A percentile compares a stretch with the other conserved stretches of the same genome.
Evolutionary conservation across 2,797 vertebrate species (phyloP).

Genomic region (Sebastes ruberrimus): DNA sequence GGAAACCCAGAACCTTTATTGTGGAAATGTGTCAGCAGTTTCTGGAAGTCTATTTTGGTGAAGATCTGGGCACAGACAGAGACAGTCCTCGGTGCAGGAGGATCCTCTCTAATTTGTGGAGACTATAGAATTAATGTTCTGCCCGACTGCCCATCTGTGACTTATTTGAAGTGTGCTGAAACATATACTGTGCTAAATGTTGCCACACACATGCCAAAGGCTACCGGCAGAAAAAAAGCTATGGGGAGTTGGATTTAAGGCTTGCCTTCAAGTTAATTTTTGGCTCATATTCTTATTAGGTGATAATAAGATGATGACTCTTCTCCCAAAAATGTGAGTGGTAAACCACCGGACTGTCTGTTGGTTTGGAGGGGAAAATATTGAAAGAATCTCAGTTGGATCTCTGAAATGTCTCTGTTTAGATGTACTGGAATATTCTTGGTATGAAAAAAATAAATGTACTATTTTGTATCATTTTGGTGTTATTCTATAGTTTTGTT

Average conservation of each 20-base stretch:
- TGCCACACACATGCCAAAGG: constrained; percentile 64
- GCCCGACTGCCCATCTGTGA: constrained; percentile 77
- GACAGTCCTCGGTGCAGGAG: constrained; percentile 51
- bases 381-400: constrained; percentile 28
- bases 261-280: constrained; percentile 65
- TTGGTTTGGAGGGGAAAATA: constrained; percentile 59
- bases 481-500: not conserved
- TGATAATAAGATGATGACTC: constrained; percentile 82
- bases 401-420: constrained; percentile 15
- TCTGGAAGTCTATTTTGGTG: constrained; percentile 59
- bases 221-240: constrained; percentile 45
- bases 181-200: constrained; percentile 69
- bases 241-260: constrained; percentile 62
- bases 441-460: not conserved
- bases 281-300: constrained; percentile 81
- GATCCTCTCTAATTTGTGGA: constrained; percentile 77
- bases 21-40: constrained; percentile 63
- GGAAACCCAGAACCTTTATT: constrained; percentile 45
- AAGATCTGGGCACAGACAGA: constrained; percentile 60
- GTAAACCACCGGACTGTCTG: constrained; percentile 72
- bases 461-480: not conserved
- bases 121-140: constrained; percentile 79
- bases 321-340: constrained; percentile 67
- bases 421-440: not conserved
- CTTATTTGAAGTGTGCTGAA: constrained; percentile 80